Base-by-base conservation (phyloP, 2,797 vertebrate genomes). In the Pseudomugil tenellus region DNA sequence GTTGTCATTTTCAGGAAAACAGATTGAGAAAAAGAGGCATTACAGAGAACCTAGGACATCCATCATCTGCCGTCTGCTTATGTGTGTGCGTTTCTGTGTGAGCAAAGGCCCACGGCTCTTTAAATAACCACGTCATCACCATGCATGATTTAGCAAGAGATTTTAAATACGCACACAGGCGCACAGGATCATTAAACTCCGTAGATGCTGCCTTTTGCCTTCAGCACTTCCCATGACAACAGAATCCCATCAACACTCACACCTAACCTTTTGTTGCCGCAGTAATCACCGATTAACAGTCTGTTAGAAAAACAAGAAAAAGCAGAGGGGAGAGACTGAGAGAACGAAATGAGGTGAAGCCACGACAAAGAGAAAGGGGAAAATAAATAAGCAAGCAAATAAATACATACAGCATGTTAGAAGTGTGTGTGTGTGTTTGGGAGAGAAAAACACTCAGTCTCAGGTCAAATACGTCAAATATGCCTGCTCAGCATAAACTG, bases 211-310 rank as follows among this genome's bases (percentile, higher is more conserved):
- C 65, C n/a, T 83, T 81, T 89, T 65, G 80, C 87, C 77, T 84
- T 74, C 39, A 84, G 82, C 80, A 68, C 76, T 77, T 86, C 80
- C 85, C 83, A 83, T 87, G 86, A 91, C 84, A 89, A 79, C 77
- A 78, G 73, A 85, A 88, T 83, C 75, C 76, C 74, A 87, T 86
- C 84, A 85, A 83, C 81, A 73, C 79, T 79, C 79, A 84, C 76
- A 78, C 76, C 87, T 87, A 86, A 87, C 86, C 89, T 90, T 85
- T 88, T 83, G 86, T 79, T 85, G 75, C 81, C 52, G 81, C 78
- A 58, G 77, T 90, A 87, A 91, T 90, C 81, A 81, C 75, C 37
- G 54, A 89, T 89, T 90, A 90, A 88, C 76, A 85, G 80, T 81
- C 77, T 83, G 83, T 83, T 86, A 80, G 79, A 79, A 83, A 85